Conservation (phyloP, 1,140 invertebrate species). For the Stegodyphus dumicola region DNA sequence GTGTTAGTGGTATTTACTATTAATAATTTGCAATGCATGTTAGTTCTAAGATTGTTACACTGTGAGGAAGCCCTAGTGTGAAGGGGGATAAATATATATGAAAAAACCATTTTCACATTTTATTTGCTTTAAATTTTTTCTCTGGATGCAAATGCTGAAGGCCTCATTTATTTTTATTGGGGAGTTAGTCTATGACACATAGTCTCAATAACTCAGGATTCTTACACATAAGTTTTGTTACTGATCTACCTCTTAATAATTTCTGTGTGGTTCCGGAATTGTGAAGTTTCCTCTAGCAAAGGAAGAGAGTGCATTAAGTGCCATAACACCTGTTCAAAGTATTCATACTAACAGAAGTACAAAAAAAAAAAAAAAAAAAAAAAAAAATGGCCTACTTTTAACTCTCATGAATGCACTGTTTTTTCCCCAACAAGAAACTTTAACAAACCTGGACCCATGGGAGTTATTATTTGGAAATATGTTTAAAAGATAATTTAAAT, state of each 20-base stretch:
- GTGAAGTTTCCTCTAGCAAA: background rate
- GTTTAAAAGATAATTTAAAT: background rate
- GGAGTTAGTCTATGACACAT: no score
- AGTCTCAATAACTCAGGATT: background rate
- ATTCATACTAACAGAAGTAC: slow-evolving; percentile 48
- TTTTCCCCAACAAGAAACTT: background rate
- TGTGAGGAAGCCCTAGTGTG: slow-evolving; percentile 59
- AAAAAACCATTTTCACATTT: background rate
- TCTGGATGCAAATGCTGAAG: no score
- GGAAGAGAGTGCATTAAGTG: slow-evolving; percentile 34
- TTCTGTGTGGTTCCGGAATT: background rate
- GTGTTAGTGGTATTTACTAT: slow-evolving; percentile 61
- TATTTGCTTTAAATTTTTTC: slow-evolving; percentile 14
- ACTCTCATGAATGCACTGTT: slow-evolving; percentile 3
- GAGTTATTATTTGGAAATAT: background rate
- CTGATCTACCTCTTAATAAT: slow-evolving; percentile 23
- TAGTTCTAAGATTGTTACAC: slow-evolving; percentile 50
- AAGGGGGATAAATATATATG: slow-evolving; percentile 10
- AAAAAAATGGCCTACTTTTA: slow-evolving; percentile 38
- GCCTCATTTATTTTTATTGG: no score
- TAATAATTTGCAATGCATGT: slow-evolving; percentile 60
- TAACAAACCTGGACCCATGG: slow-evolving; percentile 1
- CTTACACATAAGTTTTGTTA: background rate
- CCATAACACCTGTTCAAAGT: slow-evolving; percentile 56
- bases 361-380: slow-evolving; percentile 31